These are phyloP conservation scores for Mesitornis unicolor DNA, from an alignment of 2,113 vertebrate genomes.

Conservation along the genomic window DNA sequence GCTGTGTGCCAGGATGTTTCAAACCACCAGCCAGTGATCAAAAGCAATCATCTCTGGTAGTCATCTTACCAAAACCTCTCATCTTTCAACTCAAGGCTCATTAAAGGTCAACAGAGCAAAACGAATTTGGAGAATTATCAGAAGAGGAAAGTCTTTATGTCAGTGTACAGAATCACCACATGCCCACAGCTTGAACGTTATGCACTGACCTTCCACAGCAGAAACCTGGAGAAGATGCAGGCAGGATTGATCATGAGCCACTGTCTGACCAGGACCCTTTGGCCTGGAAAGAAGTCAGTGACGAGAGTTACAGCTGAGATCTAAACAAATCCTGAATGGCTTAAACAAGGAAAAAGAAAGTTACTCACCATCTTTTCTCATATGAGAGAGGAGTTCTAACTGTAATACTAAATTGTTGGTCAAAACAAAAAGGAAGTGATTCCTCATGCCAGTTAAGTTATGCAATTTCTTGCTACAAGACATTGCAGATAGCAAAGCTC, in stretches of 20 bases:
- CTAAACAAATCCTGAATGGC: background rate
- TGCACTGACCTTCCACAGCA: background rate
- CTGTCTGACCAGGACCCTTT: background rate
- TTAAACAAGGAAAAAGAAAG: background rate
- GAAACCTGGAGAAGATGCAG: background rate
- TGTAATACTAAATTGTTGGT: background rate
- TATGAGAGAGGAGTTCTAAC: background rate
- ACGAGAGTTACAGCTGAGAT: background rate
- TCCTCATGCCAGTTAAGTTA: background rate
- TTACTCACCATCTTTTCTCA: rapidly evolving
- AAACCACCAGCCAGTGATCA: background rate
- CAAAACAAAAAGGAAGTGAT: background rate
- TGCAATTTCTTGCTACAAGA: background rate
- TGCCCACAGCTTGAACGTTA: background rate
- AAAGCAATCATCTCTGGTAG: background rate
- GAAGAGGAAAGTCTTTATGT: background rate
- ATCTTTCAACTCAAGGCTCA: background rate
- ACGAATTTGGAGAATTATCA: background rate
- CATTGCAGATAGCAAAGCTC: background rate
- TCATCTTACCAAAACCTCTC: background rate
- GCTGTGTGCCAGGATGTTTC: background rate
- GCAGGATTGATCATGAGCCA: background rate
- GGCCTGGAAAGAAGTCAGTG: background rate
- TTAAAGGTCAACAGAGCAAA: background rate
- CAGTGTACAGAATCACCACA: background rate